Base-by-base conservation (phyloP, 2,797 vertebrate genomes). In the Gallinago stenura region DNA sequence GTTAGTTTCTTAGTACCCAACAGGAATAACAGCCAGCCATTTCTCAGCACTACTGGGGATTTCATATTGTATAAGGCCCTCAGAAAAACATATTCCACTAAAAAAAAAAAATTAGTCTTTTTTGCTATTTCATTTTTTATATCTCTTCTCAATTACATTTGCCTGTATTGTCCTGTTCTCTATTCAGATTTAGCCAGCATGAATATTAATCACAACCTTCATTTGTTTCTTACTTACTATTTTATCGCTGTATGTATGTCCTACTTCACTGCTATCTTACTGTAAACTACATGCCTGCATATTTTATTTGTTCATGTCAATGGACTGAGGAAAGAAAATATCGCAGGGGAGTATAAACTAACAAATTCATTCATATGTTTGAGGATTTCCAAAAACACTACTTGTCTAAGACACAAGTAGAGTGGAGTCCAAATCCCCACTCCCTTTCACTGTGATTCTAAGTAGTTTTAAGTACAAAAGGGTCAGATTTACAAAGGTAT, bases 191-290 rank as follows among this genome's bases (percentile, higher is more conserved):
- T 72, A 93, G 2, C 43, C 51, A 57, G 10, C 16, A 88, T 73
- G 70, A 95, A 91, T 94, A 95, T 82, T 62, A 95, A 77, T 77
- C 43, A 65, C 58, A 96, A 70, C 62, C 66, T 94, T 95, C 18
- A 82, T 82, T 92, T 83, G 35, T 76, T 94, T 91, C 33, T 72
- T 69, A 39, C 54, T 73, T 76, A 61, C 10, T 26, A 30, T 91
- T 89, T 83, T 87, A 61, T 43, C 0, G 0, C 45, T 75, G 9
- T 56, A 13, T 31, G 2, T 51, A 21, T 33, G 22, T 51, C 57
- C 46, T 83, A 9, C 22, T 91, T 94, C 54, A 53, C 24, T 66
- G 39, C 35, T 75, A 65, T 83, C 35, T 35, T 72, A 37, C 21
- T 37, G 58, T 72, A 93, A 95, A 83, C 17, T 35, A 41, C 22